Percentiles rank a stretch among this genome's conserved stretches.
These are phyloP conservation scores for Fistularia tabacaria DNA, from an alignment of 2,797 vertebrate species.

Conservation along the genomic window DNA sequence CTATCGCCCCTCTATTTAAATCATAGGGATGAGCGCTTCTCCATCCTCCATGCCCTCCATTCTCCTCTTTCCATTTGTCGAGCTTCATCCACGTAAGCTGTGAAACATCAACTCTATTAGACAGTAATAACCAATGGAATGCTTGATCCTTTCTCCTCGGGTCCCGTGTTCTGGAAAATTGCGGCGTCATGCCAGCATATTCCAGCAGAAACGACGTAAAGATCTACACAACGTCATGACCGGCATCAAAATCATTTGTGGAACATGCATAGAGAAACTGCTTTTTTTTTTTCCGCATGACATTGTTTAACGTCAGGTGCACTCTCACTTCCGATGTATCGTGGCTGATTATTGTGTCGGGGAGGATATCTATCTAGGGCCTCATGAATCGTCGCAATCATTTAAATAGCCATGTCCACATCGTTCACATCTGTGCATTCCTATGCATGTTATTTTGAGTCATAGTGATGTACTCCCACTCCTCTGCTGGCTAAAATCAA, in stretches of 20 bases:
- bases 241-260: not conserved
- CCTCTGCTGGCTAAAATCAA: slow-evolving; percentile 61
- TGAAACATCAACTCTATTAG: too few relatives aligned
- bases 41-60: not conserved
- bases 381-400: slow-evolving; percentile 5
- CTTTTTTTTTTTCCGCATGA: too few relatives aligned
- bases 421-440: slow-evolving; percentile 31
- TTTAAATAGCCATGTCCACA: slow-evolving; percentile 16
- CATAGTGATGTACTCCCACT: slow-evolving; percentile 43
- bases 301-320: not conserved
- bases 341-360: slow-evolving; percentile 3
- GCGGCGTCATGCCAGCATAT: slow-evolving; percentile 5
- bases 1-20: slow-evolving; percentile 27
- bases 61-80: slow-evolving; percentile 15
- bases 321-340: slow-evolving; percentile 11
- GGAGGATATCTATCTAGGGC: too few relatives aligned
- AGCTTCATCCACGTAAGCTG: not conserved
- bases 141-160: not conserved
- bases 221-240: not conserved
- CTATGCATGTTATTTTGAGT: slow-evolving; percentile 62
- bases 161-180: too few relatives aligned
- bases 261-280: too few relatives aligned
- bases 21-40: not conserved
- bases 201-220: slow-evolving; percentile 7
- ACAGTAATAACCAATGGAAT: slow-evolving; percentile 35